A percentile compares a stretch with the other conserved stretches of the same genome.
Conservation (phyloP, 2,113 vertebrate genomes). For the Seriola dumerili region DNA sequence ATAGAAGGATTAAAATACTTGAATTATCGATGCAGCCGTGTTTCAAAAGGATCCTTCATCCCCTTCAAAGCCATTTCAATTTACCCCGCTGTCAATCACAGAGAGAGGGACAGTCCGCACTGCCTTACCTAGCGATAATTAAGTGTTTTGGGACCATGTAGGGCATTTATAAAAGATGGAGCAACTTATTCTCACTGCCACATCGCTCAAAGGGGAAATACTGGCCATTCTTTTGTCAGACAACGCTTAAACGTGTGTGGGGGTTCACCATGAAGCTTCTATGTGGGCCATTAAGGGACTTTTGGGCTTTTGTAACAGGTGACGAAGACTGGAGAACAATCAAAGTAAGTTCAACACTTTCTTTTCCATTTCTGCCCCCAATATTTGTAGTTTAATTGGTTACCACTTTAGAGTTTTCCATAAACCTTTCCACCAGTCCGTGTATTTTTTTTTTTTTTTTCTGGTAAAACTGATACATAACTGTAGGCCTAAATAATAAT, state of each 20-base stretch:
- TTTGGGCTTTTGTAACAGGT: slow-evolving; percentile 63
- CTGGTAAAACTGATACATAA: neutral
- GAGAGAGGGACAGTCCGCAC: slow-evolving; percentile 59
- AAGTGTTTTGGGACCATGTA: slow-evolving; percentile 63
- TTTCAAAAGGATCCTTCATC: neutral
- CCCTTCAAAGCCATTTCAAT: slow-evolving; percentile 45
- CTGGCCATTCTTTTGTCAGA: neutral
- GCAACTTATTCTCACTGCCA: slow-evolving; percentile 30
- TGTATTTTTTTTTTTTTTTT: too few relatives aligned
- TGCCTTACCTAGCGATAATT: slow-evolving; percentile 70
- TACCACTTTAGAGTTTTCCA: neutral
- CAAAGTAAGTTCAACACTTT: slow-evolving; percentile 56
- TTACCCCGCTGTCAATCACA: slow-evolving; percentile 83
- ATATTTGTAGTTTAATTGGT: neutral
- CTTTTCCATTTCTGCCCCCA: neutral
- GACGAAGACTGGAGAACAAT: slow-evolving; percentile 27
- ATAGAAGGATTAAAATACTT: neutral
- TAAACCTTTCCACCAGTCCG: neutral
- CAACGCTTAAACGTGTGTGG: neutral
- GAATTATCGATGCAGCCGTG: neutral
- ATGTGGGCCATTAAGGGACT: neutral
- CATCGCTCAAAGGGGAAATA: slow-evolving; percentile 12
- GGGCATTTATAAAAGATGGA: slow-evolving; percentile 64
- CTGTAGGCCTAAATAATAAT: neutral
- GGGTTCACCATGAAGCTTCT: neutral